Evolutionary conservation across 2,797 vertebrate genomes (phyloP).

Genomic region (Epinephelus malabaricus): DNA sequence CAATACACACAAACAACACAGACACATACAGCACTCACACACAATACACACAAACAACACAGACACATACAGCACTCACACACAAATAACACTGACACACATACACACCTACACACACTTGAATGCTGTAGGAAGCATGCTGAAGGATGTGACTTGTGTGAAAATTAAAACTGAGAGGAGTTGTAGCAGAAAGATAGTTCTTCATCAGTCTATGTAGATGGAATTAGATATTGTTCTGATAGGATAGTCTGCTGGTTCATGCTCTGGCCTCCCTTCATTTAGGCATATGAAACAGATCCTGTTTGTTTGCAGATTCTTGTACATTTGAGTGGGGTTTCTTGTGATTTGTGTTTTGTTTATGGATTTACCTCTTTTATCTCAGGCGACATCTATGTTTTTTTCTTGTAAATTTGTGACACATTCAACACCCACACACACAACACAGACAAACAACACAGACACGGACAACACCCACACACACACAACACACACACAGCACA

Average conservation of each 20-base stretch:
- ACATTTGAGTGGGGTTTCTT: neutral
- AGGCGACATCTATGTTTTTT: neutral
- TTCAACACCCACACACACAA: neutral
- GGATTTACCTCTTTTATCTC: neutral
- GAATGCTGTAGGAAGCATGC: too few relatives aligned
- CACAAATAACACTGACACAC: neutral
- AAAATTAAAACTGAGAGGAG: neutral
- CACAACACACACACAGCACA: neutral
- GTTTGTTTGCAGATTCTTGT: neutral
- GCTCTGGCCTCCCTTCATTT: too few relatives aligned
- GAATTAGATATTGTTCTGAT: too few relatives aligned
- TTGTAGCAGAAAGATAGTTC: neutral
- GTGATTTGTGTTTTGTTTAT: neutral
- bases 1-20: neutral
- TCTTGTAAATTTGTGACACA: neutral
- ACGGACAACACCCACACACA: too few relatives aligned
- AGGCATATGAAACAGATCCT: neutral
- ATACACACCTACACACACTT: neutral
- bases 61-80: neutral
- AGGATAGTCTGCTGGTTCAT: too few relatives aligned
- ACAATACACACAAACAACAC: neutral
- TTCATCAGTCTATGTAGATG: too few relatives aligned
- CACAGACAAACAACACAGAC: too few relatives aligned
- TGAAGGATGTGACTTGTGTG: neutral
- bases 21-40: too few relatives aligned